Evolutionary conservation across 2,888 invertebrate species (phyloP).

Genomic region (Tanytarsus gracilentus): DNA sequence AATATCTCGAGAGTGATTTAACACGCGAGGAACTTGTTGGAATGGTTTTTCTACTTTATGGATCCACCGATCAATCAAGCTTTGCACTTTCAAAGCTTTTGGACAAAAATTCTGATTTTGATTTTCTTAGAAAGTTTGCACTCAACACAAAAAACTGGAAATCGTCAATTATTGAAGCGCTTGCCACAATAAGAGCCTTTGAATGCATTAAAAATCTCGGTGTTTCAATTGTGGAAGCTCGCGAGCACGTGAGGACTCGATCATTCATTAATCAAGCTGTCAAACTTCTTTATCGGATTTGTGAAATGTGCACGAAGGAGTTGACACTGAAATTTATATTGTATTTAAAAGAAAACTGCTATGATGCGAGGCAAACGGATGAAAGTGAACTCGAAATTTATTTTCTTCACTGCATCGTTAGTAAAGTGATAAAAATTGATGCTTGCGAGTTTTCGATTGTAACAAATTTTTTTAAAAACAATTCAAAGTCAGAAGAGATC

Average conservation of each 20-base stretch:
- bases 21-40: slow-evolving; percentile 35
- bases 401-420: slow-evolving; percentile 38
- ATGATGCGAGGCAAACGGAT: slow-evolving; percentile 35
- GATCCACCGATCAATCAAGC: slow-evolving; percentile 31
- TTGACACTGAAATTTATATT: slow-evolving; percentile 36
- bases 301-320: slow-evolving; percentile 40
- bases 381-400: slow-evolving; percentile 37
- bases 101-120: slow-evolving; percentile 18
- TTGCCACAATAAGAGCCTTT: slow-evolving; percentile 46
- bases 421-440: slow-evolving; percentile 34
- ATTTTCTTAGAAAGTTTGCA: slow-evolving; percentile 36
- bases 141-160: slow-evolving; percentile 41
- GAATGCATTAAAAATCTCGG: slow-evolving; percentile 42
- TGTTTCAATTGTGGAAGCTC: background rate
- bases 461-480: slow-evolving; percentile 36
- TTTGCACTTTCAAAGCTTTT: slow-evolving; percentile 30
- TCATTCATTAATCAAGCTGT: slow-evolving; percentile 42
- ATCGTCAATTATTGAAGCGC: slow-evolving; percentile 45
- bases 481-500: slow-evolving; percentile 29
- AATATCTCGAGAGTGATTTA: slow-evolving; percentile 44
- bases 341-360: slow-evolving; percentile 32
- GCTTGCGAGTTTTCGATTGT: slow-evolving; percentile 34
- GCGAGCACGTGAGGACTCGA: slow-evolving; percentile 28
- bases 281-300: slow-evolving; percentile 44
- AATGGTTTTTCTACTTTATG: slow-evolving; percentile 38